Percentiles rank a stretch among this genome's conserved stretches.
These are phyloP conservation scores for Scelioninae gen. 1 DNA, from an alignment of 2,888 invertebrate genomes.

Conservation along the genomic window DNA sequence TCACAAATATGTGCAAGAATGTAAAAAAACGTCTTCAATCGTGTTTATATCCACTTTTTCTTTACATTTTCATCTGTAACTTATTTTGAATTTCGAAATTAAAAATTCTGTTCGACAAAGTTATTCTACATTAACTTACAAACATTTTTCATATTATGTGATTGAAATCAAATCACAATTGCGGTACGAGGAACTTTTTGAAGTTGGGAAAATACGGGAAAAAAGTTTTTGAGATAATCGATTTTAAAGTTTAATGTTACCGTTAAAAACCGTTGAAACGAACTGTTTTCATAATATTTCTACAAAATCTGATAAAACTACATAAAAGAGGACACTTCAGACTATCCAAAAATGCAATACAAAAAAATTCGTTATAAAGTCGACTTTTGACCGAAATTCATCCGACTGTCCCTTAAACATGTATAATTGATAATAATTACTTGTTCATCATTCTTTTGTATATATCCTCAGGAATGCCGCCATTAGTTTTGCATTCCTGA, in stretches of 20 bases:
- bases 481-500: too few species aligned
- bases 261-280: background rate
- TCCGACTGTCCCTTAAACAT: background rate
- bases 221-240: too few species aligned
- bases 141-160: constrained; percentile 17
- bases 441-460: too few species aligned
- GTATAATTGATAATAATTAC: too few species aligned
- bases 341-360: constrained; percentile 2
- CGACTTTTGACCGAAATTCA: constrained; percentile 9
- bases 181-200: constrained; percentile 21
- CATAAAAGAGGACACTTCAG: constrained; percentile 12
- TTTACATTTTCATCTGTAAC: constrained; percentile 26
- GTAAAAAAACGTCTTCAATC: constrained; percentile 29
- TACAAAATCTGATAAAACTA: constrained; percentile 4
- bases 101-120: constrained; percentile 7
- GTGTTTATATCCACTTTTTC: constrained; percentile 19
- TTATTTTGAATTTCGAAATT: constrained; percentile 9
- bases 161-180: constrained; percentile 23
- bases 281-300: constrained; percentile 1
- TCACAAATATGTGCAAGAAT: constrained; percentile 33
- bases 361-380: constrained; percentile 9
- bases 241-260: constrained; percentile 38
- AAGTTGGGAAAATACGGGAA: constrained; percentile 12
- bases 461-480: background rate
- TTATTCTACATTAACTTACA: constrained; percentile 13